Evolutionary conservation across 2,113 vertebrate species (phyloP).

Genomic region (Mixornis gularis): DNA sequence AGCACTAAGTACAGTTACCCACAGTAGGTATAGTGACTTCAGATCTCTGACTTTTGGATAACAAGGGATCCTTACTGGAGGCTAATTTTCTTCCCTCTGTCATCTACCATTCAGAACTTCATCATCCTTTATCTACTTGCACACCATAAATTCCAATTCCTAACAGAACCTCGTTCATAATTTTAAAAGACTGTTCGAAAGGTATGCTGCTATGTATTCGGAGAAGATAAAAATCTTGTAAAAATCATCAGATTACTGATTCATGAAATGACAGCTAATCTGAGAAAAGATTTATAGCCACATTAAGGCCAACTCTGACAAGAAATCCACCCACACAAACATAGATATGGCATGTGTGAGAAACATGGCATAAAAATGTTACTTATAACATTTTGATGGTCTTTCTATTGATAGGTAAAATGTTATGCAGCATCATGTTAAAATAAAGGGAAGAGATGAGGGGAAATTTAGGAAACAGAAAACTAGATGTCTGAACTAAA

Average conservation of each 20-base stretch:
- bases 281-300: background rate
- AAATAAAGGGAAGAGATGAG: background rate
- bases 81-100: background rate
- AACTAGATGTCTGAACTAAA: background rate
- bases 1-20: background rate
- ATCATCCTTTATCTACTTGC: background rate
- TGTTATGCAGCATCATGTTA: background rate
- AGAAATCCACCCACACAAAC: background rate
- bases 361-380: background rate
- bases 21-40: background rate
- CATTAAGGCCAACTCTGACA: background rate
- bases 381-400: background rate
- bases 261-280: background rate
- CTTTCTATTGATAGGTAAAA: background rate
- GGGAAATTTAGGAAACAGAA: background rate
- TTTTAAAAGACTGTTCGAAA: slow-evolving; percentile 8
- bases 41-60: background rate
- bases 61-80: background rate
- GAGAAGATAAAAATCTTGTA: slow-evolving; percentile 53
- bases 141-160: background rate
- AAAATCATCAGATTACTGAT: background rate
- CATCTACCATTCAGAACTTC: background rate
- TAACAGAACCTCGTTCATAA: background rate
- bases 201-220: slow-evolving; percentile 36
- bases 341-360: background rate